A percentile compares a stretch with the other conserved stretches of the same genome.
Conservation (phyloP, 2,113 vertebrate genomes). For the Mohoua ochrocephala region DNA sequence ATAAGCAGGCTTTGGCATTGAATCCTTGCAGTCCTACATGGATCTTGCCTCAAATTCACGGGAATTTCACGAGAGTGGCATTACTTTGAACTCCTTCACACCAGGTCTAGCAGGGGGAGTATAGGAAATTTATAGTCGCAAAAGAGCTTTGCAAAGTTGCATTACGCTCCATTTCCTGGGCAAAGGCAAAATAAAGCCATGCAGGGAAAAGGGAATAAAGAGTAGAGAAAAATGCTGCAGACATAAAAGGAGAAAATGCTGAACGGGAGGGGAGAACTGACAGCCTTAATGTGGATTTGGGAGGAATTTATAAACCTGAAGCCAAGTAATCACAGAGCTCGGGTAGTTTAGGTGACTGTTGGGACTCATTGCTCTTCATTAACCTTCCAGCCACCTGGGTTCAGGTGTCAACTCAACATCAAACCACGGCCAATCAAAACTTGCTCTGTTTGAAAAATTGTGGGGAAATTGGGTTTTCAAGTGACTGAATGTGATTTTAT, state of each 20-base stretch:
- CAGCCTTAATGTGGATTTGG: neutral
- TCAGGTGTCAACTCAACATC: neutral
- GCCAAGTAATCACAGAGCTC: neutral
- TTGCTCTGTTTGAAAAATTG: neutral
- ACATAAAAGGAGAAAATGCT: neutral
- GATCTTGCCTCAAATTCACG: fast-evolving
- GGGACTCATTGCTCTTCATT: neutral
- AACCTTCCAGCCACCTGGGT: neutral
- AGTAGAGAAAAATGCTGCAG: neutral
- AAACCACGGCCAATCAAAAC: neutral
- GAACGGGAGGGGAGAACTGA: neutral
- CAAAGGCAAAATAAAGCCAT: neutral
- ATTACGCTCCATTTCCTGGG: fast-evolving
- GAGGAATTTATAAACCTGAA: neutral
- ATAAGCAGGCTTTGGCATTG: neutral
- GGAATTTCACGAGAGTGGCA: fast-evolving
- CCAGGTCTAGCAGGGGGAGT: neutral
- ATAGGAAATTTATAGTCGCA: neutral
- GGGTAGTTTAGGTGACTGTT: neutral
- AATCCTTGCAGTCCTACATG: fast-evolving
- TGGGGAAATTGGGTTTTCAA: neutral
- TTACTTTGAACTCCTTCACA: neutral
- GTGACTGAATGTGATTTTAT: neutral
- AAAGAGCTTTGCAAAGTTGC: neutral
- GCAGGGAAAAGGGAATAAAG: neutral